Evolutionary conservation across 2,113 vertebrate species (phyloP), one percentile per base, ranked within the genome.

Genomic region (Anolis sagrei): DNA sequence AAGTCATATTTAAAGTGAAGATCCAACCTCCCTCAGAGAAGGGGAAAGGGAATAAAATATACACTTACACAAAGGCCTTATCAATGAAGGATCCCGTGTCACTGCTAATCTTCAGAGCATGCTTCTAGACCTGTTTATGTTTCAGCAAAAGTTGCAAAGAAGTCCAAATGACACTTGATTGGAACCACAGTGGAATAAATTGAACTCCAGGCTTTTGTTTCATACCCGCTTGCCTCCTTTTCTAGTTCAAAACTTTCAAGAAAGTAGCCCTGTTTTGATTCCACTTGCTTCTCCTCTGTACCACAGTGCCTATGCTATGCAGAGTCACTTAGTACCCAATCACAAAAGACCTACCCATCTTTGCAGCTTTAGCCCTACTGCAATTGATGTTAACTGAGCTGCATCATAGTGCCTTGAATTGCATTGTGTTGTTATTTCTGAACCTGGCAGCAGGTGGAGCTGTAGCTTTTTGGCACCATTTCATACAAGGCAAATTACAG

Each of bases 21-120:
- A 36, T 74, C 69, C 69, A 74, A 25, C 69, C 4, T 29, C 51
- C 49, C 29, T 25, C 27, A 27, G 49, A 73, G 32, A 58, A 39
- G 8, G 79, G 29, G 64, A 32, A 77, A 81, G 64, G 39, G 79
- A 69, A 69, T 44, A 16, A 64, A 49, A 32, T 32, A 68, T 29
- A 7, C 3, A 21, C 51, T 29, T 32, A 29, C 48, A 76, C 9
- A 23, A 44, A 7, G 51, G 29, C 51, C 21, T 9, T 68, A 36
- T 23, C 68, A 79, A 72, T n/a, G 84, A 73, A 73, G 76, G 84
- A 64, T 27, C 36, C n/a, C 48, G 21, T 34, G 58, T 66, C 77
- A 66, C 48, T 4, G 19, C n/a, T 61, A 72, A 72, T 7, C 19
- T 64, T 75, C 69, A n/a, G 66, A 66, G 39, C 29, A 64, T 27